These are phyloP conservation scores for Eurystomus glaucurus DNA, from an alignment of 2,797 vertebrate species.

Conservation along the genomic window DNA sequence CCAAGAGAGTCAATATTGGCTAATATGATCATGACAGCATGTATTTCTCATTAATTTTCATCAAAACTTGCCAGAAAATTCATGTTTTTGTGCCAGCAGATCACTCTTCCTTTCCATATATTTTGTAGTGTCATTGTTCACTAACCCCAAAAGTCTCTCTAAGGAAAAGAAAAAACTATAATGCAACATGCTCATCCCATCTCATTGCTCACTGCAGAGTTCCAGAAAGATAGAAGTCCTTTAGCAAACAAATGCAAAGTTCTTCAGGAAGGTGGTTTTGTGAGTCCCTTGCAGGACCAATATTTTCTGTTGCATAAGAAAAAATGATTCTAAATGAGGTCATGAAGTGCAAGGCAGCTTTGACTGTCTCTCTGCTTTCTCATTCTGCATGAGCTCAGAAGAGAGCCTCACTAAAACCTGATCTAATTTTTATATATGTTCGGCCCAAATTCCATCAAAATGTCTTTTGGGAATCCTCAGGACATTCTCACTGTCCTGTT, in stretches of 20 bases:
- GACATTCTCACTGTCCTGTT: accelerated
- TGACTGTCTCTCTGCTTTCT: neutral
- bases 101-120: slow-evolving; percentile 41
- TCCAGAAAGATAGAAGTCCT: neutral
- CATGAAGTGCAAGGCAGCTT: neutral
- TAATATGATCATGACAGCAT: slow-evolving; percentile 21
- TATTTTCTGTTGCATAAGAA: neutral
- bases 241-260: neutral
- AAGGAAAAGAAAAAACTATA: slow-evolving; percentile 5
- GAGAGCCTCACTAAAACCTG: neutral
- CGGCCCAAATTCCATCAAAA: neutral
- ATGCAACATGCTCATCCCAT: neutral
- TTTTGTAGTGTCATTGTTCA: slow-evolving; percentile 44
- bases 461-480: neutral
- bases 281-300: neutral
- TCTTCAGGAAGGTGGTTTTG: neutral
- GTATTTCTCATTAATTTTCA: slow-evolving; percentile 66
- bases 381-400: neutral
- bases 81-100: slow-evolving; percentile 12
- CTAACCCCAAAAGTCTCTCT: neutral
- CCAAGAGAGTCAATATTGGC: slow-evolving; percentile 50
- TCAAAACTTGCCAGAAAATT: slow-evolving; percentile 50
- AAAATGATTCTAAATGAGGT: neutral
- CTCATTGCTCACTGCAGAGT: neutral
- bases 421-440: neutral